These are phyloP conservation scores for Trichopria drosophilae DNA, from an alignment of 2,888 invertebrate species.

Conservation along the genomic window DNA sequence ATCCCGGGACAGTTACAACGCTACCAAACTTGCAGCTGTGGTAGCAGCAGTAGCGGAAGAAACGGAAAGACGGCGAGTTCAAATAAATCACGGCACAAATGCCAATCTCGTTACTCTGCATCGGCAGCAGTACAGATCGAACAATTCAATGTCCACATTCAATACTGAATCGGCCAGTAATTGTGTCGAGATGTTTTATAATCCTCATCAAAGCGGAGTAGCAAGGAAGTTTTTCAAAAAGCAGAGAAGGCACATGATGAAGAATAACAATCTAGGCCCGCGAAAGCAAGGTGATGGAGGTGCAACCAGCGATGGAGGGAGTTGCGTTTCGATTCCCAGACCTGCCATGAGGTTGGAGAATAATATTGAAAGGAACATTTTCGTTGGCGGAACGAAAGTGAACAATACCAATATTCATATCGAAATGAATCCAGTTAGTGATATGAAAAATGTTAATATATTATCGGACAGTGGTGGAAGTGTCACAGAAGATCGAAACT, in stretches of 20 bases:
- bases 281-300: conserved; percentile 66
- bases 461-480: conserved; percentile 66
- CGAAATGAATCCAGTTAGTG: conserved; percentile 66
- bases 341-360: conserved; percentile 57
- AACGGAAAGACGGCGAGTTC: conserved; percentile 33
- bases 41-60: conserved; percentile 60
- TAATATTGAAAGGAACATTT: conserved; percentile 60
- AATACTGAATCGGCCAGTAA: conserved; percentile 61
- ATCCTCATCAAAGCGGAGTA: conserved; percentile 90
- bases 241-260: conserved; percentile 72
- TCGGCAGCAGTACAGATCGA: conserved; percentile 73
- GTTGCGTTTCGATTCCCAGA: conserved; percentile 59
- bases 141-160: conserved; percentile 69
- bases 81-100: conserved; percentile 60
- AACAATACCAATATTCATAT: conserved; percentile 81
- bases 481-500: conserved; percentile 49
- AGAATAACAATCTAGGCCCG: conserved; percentile 72
- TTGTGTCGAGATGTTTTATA: conserved; percentile 83
- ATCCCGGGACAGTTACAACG: conserved; percentile 67
- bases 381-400: conserved; percentile 74
- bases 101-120: conserved; percentile 73
- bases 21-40: conserved; percentile 67
- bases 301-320: conserved; percentile 63
- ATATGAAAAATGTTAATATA: conserved; percentile 68
- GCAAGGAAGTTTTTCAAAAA: conserved; percentile 91